Base-by-base conservation (phyloP, 2,113 vertebrate species). In the Taxidea taxus region DNA sequence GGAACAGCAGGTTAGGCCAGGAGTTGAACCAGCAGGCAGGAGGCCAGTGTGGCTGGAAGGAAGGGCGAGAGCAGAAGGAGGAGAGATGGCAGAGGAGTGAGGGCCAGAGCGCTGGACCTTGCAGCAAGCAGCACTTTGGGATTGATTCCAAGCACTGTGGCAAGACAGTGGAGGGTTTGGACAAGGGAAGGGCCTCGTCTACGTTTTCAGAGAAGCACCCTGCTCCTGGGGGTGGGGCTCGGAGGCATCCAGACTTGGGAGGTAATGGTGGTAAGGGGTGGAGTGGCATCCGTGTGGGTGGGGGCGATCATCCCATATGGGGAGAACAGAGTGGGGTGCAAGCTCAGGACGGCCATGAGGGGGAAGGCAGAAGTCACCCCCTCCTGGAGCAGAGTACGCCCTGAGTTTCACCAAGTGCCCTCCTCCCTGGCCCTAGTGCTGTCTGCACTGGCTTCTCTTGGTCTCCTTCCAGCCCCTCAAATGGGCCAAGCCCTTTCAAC, bases 371-470 rank as follows among this genome's bases (percentile, higher is more conserved):
- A 31, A 37, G 21, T 70, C 58, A 34, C 12, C 2, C 2, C 13
- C 1, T 11, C 18, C 58, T 6, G 1, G 16, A 54, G 62, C 62
- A 34, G 62, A 2, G 64, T 0, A 6, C 31, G 4, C 0, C 0
- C 51, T 29, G 37, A 0, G 4, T 49, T 58, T 87, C 27, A 16
- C 3, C 7, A 16, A 12, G 27, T 0, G 31, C 25, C 75, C 56
- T 31, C 34, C 37, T 34, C 34, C n/a, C 2, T 49, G 13, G 27
- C 37, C 44, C 42, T 8, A 11, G 4, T 0, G 0, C 37, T 27
- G 18, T 51, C 90, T 14, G 34, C 4, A 0, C 58, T 13, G 3
- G 29, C 12, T 1, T 3, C 31, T 16, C 15, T 4, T 21, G 10
- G 18, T 82, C 51, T 87, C 9, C 42, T 51, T n/a, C 70, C 21